Evolutionary conservation across 2,888 invertebrate genomes (phyloP).

Genomic region (Caenorhabditis doughertyi): DNA sequence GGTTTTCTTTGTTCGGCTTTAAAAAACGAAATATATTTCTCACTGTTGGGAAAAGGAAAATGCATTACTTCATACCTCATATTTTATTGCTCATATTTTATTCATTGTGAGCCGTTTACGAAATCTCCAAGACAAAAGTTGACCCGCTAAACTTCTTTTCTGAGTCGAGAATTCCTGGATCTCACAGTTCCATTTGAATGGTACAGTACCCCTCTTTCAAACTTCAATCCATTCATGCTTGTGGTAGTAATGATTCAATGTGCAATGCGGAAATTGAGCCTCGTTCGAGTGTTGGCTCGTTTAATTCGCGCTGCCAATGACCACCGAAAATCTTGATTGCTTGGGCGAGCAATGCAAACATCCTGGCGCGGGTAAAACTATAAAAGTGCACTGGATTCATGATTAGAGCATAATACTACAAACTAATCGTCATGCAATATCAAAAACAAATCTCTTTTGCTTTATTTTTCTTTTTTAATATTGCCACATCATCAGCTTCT

Average conservation of each 20-base stretch:
- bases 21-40: too few species aligned
- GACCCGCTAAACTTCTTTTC: too few species aligned
- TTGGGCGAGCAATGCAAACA: constrained; percentile 30
- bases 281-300: constrained; percentile 30
- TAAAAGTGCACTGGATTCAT: constrained; percentile 21
- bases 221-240: not conserved
- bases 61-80: too few species aligned
- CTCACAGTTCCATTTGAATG: not conserved
- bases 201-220: not conserved
- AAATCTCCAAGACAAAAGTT: too few species aligned
- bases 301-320: constrained; percentile 35
- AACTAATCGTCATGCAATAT: constrained; percentile 27
- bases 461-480: constrained; percentile 6
- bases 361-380: constrained; percentile 17
- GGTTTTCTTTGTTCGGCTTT: too few species aligned
- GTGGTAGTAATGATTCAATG: constrained; percentile 16
- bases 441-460: constrained; percentile 11
- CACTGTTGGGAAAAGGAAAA: too few species aligned
- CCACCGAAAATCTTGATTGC: constrained; percentile 37
- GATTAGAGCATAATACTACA: constrained; percentile 25
- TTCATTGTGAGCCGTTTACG: too few species aligned
- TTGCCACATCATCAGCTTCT: constrained; percentile 3
- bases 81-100: too few species aligned
- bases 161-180: not conserved
- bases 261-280: constrained; percentile 37